phyloP scores from a whole-genome alignment of 1,140 invertebrate species.

The Drosophila serrata region DNA sequence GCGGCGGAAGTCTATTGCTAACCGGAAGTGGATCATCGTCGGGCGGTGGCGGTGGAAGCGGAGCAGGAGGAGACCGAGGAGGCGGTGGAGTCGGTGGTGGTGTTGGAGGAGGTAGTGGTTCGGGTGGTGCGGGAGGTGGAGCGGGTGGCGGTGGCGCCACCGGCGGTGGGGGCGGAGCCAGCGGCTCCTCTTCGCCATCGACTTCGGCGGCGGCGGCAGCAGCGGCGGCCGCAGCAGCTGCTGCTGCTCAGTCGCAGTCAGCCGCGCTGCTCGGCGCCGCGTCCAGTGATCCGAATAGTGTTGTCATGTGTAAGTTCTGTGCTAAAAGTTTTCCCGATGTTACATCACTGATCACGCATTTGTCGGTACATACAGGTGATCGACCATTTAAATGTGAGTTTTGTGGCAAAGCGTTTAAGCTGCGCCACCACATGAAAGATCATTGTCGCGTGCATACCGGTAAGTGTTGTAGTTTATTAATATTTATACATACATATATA shows the following conservation, averaged over 20 bases:
- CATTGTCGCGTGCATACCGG: slow-evolving; percentile 96
- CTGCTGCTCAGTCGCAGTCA: slow-evolving; percentile 83
- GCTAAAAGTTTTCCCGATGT: slow-evolving; percentile 96
- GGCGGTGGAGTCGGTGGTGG: slow-evolving; percentile 40
- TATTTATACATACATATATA: slow-evolving; percentile 1
- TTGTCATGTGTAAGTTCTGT: slow-evolving; percentile 95
- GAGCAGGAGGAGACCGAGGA: slow-evolving; percentile 30
- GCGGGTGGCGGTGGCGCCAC: slow-evolving; percentile 26
- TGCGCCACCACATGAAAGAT: slow-evolving; percentile 96
- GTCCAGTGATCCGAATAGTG: slow-evolving; percentile 89
- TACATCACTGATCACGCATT: slow-evolving; percentile 92
- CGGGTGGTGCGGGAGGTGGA: slow-evolving; percentile 24
- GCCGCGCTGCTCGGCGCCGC: slow-evolving; percentile 84
- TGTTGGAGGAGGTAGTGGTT: slow-evolving; percentile 21
- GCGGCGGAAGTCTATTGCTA: slow-evolving; percentile 19
- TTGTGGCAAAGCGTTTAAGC: slow-evolving; percentile 95
- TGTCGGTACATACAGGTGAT: slow-evolving; percentile 95
- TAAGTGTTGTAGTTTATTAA: slow-evolving; percentile 75
- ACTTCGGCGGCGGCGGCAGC: slow-evolving; percentile 80
- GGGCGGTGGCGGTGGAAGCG: slow-evolving; percentile 26
- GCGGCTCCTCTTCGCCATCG: slow-evolving; percentile 72
- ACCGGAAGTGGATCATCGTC: slow-evolving; percentile 3
- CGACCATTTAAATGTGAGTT: slow-evolving; percentile 96
- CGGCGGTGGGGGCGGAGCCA: slow-evolving; percentile 40
- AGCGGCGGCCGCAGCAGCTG: slow-evolving; percentile 68